A percentile compares a stretch with the other conserved stretches of the same genome.
Evolutionary conservation across 2,888 invertebrate species (phyloP).

Genomic region (Ashinkailepas kermadecensis): DNA sequence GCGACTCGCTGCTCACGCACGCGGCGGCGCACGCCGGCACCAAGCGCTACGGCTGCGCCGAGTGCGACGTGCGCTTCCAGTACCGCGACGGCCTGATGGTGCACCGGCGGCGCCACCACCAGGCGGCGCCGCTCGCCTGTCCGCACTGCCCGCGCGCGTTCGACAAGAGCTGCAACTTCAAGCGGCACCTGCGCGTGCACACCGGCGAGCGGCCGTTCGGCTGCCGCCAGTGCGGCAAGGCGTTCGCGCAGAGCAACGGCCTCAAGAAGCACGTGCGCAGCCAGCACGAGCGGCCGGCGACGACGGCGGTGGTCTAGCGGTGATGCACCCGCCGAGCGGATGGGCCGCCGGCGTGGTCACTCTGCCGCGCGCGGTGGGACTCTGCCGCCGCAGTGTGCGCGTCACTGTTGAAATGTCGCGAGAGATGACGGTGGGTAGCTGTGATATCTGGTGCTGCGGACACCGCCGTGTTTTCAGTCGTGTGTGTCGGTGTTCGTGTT

Average conservation of each 20-base stretch:
- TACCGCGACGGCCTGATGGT: constrained; percentile 28
- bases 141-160: neutral
- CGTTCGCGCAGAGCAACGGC: constrained; percentile 5
- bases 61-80: constrained; percentile 26
- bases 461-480: too few species aligned
- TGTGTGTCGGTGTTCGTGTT: too few species aligned
- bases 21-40: constrained; percentile 28
- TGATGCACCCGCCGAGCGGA: too few species aligned
- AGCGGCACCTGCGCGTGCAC: constrained; percentile 1
- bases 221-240: neutral
- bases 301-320: too few species aligned
- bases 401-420: too few species aligned
- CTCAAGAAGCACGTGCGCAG: constrained; percentile 6
- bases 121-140: neutral
- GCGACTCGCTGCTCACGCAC: neutral
- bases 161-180: constrained; percentile 6
- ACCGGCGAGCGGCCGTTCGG: neutral
- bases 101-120: constrained; percentile 24
- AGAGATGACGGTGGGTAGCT: too few species aligned
- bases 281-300: neutral
- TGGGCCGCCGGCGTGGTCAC: too few species aligned
- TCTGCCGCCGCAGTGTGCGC: too few species aligned
- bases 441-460: too few species aligned
- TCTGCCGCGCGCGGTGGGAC: too few species aligned
- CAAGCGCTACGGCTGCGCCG: constrained; percentile 26